Evolutionary conservation across 1,140 invertebrate genomes (phyloP).

Genomic region (Lucilia sericata): DNA sequence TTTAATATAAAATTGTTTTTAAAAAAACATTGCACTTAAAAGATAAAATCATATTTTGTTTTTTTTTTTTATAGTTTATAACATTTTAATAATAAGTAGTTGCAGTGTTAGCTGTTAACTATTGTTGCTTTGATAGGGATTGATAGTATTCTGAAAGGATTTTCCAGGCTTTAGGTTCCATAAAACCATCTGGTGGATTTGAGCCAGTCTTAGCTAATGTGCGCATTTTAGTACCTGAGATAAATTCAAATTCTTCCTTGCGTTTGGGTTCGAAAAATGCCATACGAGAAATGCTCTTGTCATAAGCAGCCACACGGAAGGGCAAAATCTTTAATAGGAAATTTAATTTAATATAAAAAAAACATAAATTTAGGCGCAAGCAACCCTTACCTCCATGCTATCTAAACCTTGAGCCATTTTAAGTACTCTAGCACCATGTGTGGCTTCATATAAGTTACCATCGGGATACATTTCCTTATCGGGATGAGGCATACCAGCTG

Average conservation of each 20-base stretch:
- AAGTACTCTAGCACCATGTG: slow-evolving; percentile 92
- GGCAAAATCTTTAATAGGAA: slow-evolving; percentile 82
- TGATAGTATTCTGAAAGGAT: slow-evolving; percentile 91
- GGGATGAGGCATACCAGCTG: slow-evolving; percentile 96
- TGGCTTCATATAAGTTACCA: slow-evolving; percentile 93
- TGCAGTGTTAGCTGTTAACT: not conserved
- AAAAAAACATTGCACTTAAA: slow-evolving; percentile 38
- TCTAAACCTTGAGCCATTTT: slow-evolving; percentile 93
- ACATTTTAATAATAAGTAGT: no score
- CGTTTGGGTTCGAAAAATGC: slow-evolving; percentile 90
- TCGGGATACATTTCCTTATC: slow-evolving; percentile 75
- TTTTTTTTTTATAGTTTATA: slow-evolving; percentile 8
- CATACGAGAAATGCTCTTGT: slow-evolving; percentile 87
- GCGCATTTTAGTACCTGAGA: slow-evolving; percentile 98
- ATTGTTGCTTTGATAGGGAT: slow-evolving; percentile 63
- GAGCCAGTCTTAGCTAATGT: slow-evolving; percentile 86
- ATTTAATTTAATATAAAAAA: not conserved
- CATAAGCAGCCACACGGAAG: slow-evolving; percentile 97
- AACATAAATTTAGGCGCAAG: not conserved
- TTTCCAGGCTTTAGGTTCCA: slow-evolving; percentile 95
- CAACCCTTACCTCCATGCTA: slow-evolving; percentile 75
- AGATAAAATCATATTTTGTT: not conserved
- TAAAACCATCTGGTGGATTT: slow-evolving; percentile 94
- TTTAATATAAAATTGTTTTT: slow-evolving; percentile 13
- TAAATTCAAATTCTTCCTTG: slow-evolving; percentile 96